Evolutionary conservation across 2,797 vertebrate genomes (phyloP), one percentile per base, ranked within the genome.

Genomic region (Myotis planiceps): DNA sequence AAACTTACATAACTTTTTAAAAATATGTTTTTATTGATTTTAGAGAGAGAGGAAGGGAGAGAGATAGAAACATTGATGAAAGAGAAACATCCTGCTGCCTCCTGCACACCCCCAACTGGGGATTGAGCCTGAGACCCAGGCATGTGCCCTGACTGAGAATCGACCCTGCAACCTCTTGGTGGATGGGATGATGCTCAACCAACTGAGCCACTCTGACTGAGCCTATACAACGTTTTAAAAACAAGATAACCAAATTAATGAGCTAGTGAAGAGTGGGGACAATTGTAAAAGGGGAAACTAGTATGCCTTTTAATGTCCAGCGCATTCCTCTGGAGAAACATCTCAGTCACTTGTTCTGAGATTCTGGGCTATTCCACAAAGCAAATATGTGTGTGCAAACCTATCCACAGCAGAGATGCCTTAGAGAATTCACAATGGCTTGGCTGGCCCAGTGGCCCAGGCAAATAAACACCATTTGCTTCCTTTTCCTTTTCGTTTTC

Each of bases 381-480:
- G 51, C 71, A 95, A 93, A 87, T 69, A 55, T 15, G 0, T 76
- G 51, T 91, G 66, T 66, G 66, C 51, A 66, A 80, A 93, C 25
- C 47, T 66, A 89, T 95, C 39, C 15, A 66, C n/a, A 90, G 87
- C 21, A 60, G 29, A 55, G 53, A 74, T 53, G 27, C 81, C 84
- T 87, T 68, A 53, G 92, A 96, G 92, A 95, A 72, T 90, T 92
- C 68, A 76, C 66, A 90, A 27, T 68, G 27, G 15, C 47, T 88
- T 63, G 10, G 13, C 66, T 80, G 58, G 66, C 23, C 47, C 84
- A 95, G 53, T 80, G 90, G 79, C 55, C 60, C 89, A 96, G 87
- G 25, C 39, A 95, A 87, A 94, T 96, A 87, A 96, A 93, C 66
- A 87, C 60, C 55, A 81, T 71, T 97, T 95, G 51, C 81, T 87